These are phyloP conservation scores for Montipora sp. DNA, from an alignment of 64 coral and sea anemone genomes.

Conservation along the genomic window DNA sequence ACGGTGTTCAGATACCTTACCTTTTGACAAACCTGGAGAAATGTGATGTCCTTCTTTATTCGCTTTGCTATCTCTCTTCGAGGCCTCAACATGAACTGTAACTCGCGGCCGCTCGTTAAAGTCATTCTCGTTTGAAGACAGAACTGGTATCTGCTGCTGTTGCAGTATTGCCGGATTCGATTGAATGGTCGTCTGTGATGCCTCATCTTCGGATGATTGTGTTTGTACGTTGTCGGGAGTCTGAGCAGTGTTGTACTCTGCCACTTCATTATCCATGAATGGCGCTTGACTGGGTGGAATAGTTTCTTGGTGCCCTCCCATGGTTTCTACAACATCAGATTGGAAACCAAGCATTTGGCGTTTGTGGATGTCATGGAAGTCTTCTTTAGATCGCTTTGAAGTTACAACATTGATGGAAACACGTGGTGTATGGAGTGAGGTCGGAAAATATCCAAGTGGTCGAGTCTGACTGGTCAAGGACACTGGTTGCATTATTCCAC, in stretches of 20 bases:
- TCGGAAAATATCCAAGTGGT: conserved; percentile 14
- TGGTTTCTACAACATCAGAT: neutral
- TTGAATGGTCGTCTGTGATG: neutral
- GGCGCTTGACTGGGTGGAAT: neutral
- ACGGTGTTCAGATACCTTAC: conserved; percentile 41
- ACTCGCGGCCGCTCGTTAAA: conserved; percentile 37
- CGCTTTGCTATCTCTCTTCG: conserved; percentile 47
- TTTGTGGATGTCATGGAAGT: neutral
- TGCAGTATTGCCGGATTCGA: neutral
- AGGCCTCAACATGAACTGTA: conserved; percentile 58
- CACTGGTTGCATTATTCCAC: conserved; percentile 5
- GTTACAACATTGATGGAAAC: conserved; percentile 48
- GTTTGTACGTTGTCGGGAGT: neutral
- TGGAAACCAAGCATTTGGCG: conserved; percentile 4
- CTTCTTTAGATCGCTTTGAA: conserved; percentile 31
- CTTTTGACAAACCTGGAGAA: conserved; percentile 8
- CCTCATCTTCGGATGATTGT: neutral
- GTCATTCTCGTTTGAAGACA: neutral
- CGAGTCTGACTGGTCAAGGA: neutral
- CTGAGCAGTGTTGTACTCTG: neutral
- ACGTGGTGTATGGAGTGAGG: neutral
- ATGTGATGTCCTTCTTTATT: neutral
- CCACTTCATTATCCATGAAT: neutral
- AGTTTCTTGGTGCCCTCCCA: conserved; percentile 18
- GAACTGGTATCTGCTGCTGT: neutral